These are phyloP conservation scores for Pimpla rufipes DNA, from an alignment of 2,888 invertebrate species.

Conservation along the genomic window DNA sequence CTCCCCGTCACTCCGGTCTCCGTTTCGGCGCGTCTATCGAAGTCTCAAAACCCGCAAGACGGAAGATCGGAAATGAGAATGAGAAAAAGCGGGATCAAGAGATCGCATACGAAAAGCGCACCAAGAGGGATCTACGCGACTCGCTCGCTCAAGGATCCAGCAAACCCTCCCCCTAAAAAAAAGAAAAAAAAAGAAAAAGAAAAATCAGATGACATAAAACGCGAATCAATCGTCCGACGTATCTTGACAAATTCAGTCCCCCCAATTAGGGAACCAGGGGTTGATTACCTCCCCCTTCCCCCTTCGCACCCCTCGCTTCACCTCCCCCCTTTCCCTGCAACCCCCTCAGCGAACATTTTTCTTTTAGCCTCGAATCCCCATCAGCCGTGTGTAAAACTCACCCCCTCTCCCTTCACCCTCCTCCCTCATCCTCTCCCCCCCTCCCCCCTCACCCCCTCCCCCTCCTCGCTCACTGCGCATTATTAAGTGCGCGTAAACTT, in stretches of 20 bases:
- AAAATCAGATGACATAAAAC: conserved; percentile 13
- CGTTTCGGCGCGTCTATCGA: conserved; percentile 64
- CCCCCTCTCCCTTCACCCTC: too few species aligned
- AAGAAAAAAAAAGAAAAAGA: background rate
- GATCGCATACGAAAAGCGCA: background rate
- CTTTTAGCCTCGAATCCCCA: conserved; percentile 35
- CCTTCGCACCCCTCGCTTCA: too few species aligned
- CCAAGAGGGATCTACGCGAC: background rate
- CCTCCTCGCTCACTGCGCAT: conserved; percentile 61
- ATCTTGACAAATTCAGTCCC: conserved; percentile 36
- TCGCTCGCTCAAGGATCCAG: conserved; percentile 5
- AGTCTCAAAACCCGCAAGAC: background rate
- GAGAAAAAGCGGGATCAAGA: background rate
- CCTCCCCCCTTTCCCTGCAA: background rate
- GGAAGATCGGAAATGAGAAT: conserved; percentile 11
- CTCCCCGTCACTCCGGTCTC: conserved; percentile 68
- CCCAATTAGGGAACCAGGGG: conserved; percentile 41
- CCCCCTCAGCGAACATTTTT: conserved; percentile 32
- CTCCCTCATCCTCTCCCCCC: background rate
- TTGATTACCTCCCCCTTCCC: conserved; percentile 7
- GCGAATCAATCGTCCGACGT: conserved; percentile 20
- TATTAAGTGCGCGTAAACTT: conserved; percentile 78
- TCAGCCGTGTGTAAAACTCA: conserved; percentile 29
- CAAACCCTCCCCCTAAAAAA: too few species aligned
- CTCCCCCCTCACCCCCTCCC: background rate